Percentiles rank a stretch among this genome's conserved stretches.
These are phyloP conservation scores for Ooceraea biroi DNA, from an alignment of 1,140 invertebrate genomes.

Conservation along the genomic window DNA sequence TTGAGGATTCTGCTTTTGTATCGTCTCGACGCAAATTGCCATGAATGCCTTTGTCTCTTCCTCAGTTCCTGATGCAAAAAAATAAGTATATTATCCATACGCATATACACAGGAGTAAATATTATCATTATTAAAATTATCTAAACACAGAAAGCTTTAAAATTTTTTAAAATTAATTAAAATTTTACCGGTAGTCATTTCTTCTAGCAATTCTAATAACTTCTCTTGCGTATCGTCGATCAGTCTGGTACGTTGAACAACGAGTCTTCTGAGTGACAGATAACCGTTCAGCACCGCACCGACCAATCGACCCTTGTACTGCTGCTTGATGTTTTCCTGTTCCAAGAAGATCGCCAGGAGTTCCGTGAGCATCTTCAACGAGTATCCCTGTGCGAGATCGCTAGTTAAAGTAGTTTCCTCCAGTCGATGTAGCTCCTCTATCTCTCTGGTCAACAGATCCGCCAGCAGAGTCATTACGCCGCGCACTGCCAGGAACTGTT, in stretches of 20 bases:
- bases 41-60: slow-evolving; percentile 98
- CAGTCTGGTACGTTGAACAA: slow-evolving; percentile 97
- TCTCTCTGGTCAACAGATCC: slow-evolving; percentile 94
- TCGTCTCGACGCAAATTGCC: slow-evolving; percentile 98
- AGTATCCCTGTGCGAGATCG: slow-evolving; percentile 97
- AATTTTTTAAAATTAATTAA: too few species aligned
- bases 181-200: slow-evolving; percentile 97
- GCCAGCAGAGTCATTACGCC: slow-evolving; percentile 95
- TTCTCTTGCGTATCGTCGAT: slow-evolving; percentile 99
- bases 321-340: slow-evolving; percentile 93
- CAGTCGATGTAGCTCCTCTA: slow-evolving; percentile 93
- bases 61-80: slow-evolving; percentile 91
- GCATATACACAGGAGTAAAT: slow-evolving; percentile 21
- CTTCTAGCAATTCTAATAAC: slow-evolving; percentile 96
- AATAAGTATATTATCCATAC: slow-evolving; percentile 49
- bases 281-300: slow-evolving; percentile 97
- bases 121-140: slow-evolving; percentile 44
- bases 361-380: slow-evolving; percentile 95
- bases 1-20: slow-evolving; percentile 96
- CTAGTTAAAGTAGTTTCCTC: slow-evolving; percentile 97
- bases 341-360: slow-evolving; percentile 94
- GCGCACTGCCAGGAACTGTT: slow-evolving; percentile 95
- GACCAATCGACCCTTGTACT: slow-evolving; percentile 96
- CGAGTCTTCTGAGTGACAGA: slow-evolving; percentile 94
- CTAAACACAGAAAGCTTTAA: not conserved